Percentiles rank a stretch among this genome's conserved stretches.
These are phyloP conservation scores for Tinamus major DNA, from an alignment of 2,797 vertebrate species.

Conservation along the genomic window DNA sequence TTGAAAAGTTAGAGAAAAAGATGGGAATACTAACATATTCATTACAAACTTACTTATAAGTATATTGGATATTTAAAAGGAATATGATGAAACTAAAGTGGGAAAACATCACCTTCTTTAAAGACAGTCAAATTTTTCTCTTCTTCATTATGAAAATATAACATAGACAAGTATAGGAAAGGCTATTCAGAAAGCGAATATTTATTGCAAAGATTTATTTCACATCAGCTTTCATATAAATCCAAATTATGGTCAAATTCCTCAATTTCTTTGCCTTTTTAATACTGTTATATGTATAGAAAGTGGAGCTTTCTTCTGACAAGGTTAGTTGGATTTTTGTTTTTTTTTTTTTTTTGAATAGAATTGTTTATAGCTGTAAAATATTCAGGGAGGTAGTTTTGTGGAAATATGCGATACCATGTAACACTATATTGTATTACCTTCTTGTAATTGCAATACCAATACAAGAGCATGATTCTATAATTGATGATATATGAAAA, in stretches of 20 bases:
- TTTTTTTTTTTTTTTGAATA: not conserved
- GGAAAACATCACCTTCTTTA: not conserved
- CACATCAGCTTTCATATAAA: not conserved
- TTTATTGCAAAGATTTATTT: not conserved
- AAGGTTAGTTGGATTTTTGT: not conserved
- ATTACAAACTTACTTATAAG: not conserved
- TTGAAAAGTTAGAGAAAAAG: not conserved
- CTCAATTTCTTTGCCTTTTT: not conserved
- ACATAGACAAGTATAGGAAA: not conserved
- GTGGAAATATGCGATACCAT: not conserved
- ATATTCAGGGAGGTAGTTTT: not conserved
- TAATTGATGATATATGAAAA: not conserved
- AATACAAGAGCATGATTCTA: not conserved
- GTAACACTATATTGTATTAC: not conserved
- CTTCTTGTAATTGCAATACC: not conserved
- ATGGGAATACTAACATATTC: not conserved
- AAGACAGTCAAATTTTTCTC: not conserved
- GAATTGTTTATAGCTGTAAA: slow-evolving; percentile 6
- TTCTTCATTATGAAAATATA: not conserved
- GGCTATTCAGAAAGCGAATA: not conserved
- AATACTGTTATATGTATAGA: not conserved
- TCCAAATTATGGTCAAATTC: not conserved
- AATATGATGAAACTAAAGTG: not conserved
- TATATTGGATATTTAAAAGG: not conserved
- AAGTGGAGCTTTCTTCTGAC: not conserved